These are phyloP conservation scores for Urocitellus parryii DNA, from an alignment of 2,113 vertebrate species.

Conservation along the genomic window DNA sequence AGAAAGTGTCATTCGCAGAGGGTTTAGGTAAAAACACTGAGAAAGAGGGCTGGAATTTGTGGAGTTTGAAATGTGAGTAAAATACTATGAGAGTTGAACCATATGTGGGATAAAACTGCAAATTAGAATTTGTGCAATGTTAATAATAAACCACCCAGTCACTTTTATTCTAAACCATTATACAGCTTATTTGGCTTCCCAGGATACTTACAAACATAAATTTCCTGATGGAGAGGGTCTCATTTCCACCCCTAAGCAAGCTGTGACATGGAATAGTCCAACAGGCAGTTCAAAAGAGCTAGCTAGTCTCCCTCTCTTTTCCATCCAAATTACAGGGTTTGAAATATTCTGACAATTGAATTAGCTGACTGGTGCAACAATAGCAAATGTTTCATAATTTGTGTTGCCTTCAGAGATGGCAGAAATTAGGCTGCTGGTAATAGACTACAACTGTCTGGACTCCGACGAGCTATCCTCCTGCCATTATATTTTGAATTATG, in stretches of 20 bases:
- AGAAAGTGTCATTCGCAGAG: neutral
- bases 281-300: neutral
- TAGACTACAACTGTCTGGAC: neutral
- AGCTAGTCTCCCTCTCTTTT: neutral
- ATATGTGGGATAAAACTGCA: neutral
- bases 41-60: neutral
- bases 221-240: constrained; percentile 52
- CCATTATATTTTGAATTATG: neutral
- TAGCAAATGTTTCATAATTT: constrained; percentile 38
- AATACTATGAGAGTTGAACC: neutral
- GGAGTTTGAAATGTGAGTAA: constrained; percentile 7
- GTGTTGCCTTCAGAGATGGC: constrained; percentile 41
- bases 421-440: neutral
- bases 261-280: constrained; percentile 16
- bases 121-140: neutral
- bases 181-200: constrained; percentile 13
- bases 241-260: neutral
- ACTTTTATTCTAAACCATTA: neutral
- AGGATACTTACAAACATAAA: constrained; percentile 40
- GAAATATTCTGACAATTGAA: constrained; percentile 53
- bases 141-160: neutral
- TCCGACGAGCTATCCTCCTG: neutral
- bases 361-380: constrained; percentile 43
- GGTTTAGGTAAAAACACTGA: neutral
- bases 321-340: neutral